A percentile compares a stretch with the other conserved stretches of the same genome.
Conservation (phyloP, 2,113 vertebrate species). For the Dasyurus viverrinus region DNA sequence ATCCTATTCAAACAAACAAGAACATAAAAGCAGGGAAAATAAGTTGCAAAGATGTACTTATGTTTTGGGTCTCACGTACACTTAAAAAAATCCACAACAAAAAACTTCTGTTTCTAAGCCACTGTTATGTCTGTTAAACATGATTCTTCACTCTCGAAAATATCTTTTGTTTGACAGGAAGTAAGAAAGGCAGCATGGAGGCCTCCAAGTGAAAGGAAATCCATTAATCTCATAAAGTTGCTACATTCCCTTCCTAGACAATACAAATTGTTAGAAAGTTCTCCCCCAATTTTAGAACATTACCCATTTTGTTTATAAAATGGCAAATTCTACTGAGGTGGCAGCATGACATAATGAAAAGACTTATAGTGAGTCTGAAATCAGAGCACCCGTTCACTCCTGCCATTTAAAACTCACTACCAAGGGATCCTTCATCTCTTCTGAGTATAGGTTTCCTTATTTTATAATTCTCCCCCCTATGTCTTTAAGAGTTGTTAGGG, state of each 20-base stretch:
- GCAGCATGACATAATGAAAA: not conserved
- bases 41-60: constrained; percentile 4
- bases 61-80: not conserved
- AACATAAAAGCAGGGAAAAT: not conserved
- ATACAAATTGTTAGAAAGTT: not conserved
- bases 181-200: not conserved
- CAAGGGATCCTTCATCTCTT: not conserved
- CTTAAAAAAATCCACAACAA: not conserved
- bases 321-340: not conserved
- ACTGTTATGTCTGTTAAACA: constrained; percentile 12
- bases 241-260: not conserved
- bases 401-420: not conserved
- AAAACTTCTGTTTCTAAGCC: constrained; percentile 2
- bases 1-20: not conserved
- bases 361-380: not conserved
- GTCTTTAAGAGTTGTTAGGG: not conserved
- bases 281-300: not conserved
- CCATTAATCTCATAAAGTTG: not conserved
- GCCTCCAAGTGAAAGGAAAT: not conserved
- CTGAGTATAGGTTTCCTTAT: not conserved
- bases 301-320: not conserved
- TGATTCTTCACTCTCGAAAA: not conserved
- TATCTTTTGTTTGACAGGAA: not conserved
- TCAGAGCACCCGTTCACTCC: not conserved
- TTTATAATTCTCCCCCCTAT: not conserved